Conservation (phyloP, 2,797 vertebrate species). For the Mus spretus region DNA sequence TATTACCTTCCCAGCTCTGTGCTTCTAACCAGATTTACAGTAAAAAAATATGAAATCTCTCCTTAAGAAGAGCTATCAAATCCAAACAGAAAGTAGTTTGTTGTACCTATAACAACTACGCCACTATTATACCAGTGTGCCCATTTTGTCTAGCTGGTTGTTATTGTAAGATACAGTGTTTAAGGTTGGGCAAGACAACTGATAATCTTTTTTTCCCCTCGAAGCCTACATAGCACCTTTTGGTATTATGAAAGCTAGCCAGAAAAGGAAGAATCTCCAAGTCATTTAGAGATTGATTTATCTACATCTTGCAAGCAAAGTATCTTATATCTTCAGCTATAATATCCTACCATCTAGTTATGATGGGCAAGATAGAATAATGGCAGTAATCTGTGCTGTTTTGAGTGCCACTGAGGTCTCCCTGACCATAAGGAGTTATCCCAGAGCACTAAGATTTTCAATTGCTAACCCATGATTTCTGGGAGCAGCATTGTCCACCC, state of each 20-base stretch:
- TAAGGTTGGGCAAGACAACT: background rate
- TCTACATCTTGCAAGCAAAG: background rate
- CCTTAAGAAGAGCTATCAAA: background rate
- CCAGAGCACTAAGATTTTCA: background rate
- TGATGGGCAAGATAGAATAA: background rate
- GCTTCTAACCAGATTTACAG: background rate
- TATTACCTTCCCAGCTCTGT: background rate
- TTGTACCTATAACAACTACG: background rate
- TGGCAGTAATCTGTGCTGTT: background rate
- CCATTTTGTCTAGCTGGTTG: too few relatives aligned
- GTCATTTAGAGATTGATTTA: background rate
- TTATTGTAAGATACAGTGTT: background rate
- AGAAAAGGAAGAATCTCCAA: background rate
- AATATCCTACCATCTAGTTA: background rate
- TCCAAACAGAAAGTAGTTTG: background rate
- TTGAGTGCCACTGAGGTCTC: background rate
- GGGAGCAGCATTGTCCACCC: background rate
- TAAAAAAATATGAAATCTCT: background rate
- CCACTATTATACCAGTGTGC: background rate
- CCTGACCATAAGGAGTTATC: background rate
- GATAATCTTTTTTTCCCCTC: background rate
- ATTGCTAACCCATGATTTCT: background rate
- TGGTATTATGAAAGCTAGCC: background rate
- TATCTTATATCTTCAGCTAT: background rate
- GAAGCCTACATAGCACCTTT: background rate